Conservation (phyloP, 2,888 invertebrate genomes). For the Capitulum mitella region DNA sequence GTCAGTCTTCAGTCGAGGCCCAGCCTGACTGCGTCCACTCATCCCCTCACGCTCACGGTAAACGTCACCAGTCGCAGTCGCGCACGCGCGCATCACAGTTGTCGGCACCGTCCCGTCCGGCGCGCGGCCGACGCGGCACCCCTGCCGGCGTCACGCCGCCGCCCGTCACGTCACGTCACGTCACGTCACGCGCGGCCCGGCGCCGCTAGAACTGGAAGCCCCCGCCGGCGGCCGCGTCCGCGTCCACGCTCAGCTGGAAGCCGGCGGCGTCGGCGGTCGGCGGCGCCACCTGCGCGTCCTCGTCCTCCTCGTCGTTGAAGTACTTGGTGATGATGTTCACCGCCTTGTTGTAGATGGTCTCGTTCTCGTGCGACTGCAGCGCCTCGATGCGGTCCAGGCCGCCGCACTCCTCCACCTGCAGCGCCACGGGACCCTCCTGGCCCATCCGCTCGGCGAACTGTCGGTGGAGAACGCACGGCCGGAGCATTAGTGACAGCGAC, state of each 20-base stretch:
- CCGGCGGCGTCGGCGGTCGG: neutral
- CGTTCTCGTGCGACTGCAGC: constrained; percentile 49
- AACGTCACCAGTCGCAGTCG: neutral
- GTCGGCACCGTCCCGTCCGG: neutral
- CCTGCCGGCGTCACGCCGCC: neutral
- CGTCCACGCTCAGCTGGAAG: constrained; percentile 3
- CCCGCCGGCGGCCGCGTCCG: neutral
- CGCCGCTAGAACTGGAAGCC: constrained; percentile 15
- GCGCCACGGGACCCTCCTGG: constrained; percentile 65
- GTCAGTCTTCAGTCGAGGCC: neutral
- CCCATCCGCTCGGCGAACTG: constrained; percentile 69
- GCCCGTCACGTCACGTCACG: neutral
- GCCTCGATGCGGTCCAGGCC: constrained; percentile 49
- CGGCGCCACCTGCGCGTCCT: constrained; percentile 16
- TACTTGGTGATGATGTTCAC: constrained; percentile 47
- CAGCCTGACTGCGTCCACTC: no score
- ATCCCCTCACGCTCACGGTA: no score
- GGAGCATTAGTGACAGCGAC: no score
- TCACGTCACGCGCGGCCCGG: neutral
- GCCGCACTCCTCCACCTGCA: constrained; percentile 81
- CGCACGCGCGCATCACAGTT: neutral
- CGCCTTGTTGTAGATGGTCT: constrained; percentile 46
- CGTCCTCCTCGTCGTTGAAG: constrained; percentile 44
- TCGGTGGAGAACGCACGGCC: neutral
- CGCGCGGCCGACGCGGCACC: neutral